Conservation (phyloP, 2,113 vertebrate species). For the Axis porcinus region DNA sequence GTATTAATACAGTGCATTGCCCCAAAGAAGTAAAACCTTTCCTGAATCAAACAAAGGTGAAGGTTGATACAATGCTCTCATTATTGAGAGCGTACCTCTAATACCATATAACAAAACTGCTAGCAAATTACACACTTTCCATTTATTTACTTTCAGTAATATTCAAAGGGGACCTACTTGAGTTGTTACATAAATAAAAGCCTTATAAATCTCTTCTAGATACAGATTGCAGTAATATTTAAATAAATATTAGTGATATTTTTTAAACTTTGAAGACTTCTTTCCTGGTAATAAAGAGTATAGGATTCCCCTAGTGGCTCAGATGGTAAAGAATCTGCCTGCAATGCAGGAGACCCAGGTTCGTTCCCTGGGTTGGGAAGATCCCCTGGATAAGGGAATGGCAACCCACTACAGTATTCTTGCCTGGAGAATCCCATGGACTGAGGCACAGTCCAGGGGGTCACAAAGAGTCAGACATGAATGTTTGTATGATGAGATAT, state of each 20-base stretch:
- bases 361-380: neutral
- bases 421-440: neutral
- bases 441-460: neutral
- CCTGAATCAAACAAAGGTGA: neutral
- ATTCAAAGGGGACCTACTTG: neutral
- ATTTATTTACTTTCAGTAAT: neutral
- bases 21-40: neutral
- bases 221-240: neutral
- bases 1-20: neutral
- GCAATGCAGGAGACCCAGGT: neutral
- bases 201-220: neutral
- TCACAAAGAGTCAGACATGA: neutral
- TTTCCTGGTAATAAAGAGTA: neutral
- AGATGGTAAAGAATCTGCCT: neutral
- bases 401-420: neutral
- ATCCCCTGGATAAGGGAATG: neutral
- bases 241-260: neutral
- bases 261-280: neutral
- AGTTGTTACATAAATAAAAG: neutral
- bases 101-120: neutral
- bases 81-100: neutral
- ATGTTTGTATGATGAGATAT: neutral
- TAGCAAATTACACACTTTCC: neutral
- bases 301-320: neutral
- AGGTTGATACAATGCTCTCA: neutral